Evolutionary conservation across 2,797 vertebrate species (phyloP), one percentile per base, ranked within the genome.

Genomic region (Percopsis omiscomaycus): DNA sequence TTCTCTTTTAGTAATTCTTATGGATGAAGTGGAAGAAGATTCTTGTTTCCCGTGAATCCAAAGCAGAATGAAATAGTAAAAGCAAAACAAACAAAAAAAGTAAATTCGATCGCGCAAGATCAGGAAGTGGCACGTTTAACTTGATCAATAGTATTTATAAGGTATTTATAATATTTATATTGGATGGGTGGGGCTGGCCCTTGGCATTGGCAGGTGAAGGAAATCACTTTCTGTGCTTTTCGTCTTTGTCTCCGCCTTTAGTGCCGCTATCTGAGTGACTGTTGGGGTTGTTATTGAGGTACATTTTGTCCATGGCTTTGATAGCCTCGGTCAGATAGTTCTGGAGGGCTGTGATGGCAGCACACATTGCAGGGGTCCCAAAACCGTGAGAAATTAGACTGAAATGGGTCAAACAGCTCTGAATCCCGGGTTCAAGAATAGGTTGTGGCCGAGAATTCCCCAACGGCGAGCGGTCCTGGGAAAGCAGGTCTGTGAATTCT

Each of bases 281-380:
- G 94, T 97, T 98, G 82, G 96, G 95, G 88, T 95, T 96, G 74
- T 95, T 96, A 94, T 95, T 98, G 93, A 98, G 96, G 94, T 99
- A 99, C 97, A 99, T 98, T 96, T 99, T 99, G 96, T 99, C 97
- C 97, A 98, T 98, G 89, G 97, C 97, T 93, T 99, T 99, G 90
- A 99, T 95, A 16, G 97, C 96, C 95, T 99, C 97, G 78, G 96
- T 98, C 90, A 99, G 94, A 96, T 99, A 99, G 96, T 99, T 99
- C 95, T 99, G 97, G 79, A 99, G 92, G 84, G 97, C 97, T 0
- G 97, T 99, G 89, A 99, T 90, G 11, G 97, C 96, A 71, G 97
- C 97, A 60, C 97, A 99, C 85, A 99, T 92, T 0, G 97, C 97
- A 15, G 97, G 97, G 89, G 97, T 98, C 85, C 97, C 97, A 79